These are phyloP conservation scores for Sebastes iracundus DNA, from an alignment of 2,797 vertebrate genomes.

Conservation along the genomic window DNA sequence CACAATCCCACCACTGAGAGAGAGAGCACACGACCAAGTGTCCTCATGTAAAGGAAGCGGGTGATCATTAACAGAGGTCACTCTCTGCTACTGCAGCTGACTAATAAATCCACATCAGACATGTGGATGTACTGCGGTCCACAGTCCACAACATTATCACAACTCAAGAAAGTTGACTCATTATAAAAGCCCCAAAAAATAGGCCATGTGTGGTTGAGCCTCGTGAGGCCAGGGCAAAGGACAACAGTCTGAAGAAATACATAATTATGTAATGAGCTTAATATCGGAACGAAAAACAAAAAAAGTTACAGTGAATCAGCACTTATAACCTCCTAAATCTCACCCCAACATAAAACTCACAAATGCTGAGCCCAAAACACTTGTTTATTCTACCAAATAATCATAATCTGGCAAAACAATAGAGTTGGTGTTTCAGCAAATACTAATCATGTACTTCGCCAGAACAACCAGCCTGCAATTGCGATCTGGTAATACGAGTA, in stretches of 20 bases:
- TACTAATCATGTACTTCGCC: background rate
- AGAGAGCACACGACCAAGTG: background rate
- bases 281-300: slow-evolving; percentile 1
- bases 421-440: background rate
- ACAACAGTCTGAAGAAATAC: slow-evolving; percentile 27
- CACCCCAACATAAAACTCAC: background rate
- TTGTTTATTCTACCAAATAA: background rate
- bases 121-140: slow-evolving; percentile 31
- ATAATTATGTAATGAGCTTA: slow-evolving; percentile 38
- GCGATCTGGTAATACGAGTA: background rate
- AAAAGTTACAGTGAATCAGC: background rate
- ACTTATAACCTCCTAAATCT: background rate
- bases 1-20: slow-evolving; percentile 12
- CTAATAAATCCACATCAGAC: slow-evolving; percentile 24
- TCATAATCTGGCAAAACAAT: slow-evolving; percentile 25
- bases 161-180: background rate
- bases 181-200: slow-evolving; percentile 13
- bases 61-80: slow-evolving; percentile 63
- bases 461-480: background rate
- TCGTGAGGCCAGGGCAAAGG: slow-evolving; percentile 51
- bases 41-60: slow-evolving; percentile 26
- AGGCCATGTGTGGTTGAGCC: background rate
- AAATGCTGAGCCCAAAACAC: background rate
- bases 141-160: slow-evolving; percentile 52
- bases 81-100: slow-evolving; percentile 53